These are phyloP conservation scores for Himantopus leucocephalus DNA, from an alignment of 2,113 vertebrate species.

Conservation along the genomic window DNA sequence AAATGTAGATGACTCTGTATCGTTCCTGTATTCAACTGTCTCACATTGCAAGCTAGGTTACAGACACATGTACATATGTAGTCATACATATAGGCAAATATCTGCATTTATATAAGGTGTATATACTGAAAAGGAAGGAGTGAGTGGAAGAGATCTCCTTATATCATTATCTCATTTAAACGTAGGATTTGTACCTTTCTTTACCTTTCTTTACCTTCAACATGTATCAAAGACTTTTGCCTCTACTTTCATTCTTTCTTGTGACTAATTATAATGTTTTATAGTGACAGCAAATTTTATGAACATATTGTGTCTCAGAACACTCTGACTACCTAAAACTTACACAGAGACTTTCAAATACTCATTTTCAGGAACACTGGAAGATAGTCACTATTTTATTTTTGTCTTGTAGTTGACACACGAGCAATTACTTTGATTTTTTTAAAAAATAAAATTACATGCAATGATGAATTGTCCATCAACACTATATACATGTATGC, in stretches of 20 bases:
- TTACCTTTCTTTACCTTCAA: neutral
- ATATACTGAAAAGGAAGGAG: neutral
- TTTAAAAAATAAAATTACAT: conserved; percentile 8
- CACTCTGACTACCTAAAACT: neutral
- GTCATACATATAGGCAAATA: neutral
- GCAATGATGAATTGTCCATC: neutral
- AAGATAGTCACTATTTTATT: neutral
- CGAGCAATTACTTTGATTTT: conserved; percentile 19
- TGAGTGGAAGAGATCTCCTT: neutral
- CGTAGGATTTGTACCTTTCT: neutral
- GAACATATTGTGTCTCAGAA: neutral
- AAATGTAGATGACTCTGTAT: neutral
- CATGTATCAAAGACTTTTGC: neutral
- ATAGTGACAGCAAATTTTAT: neutral
- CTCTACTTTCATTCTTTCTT: neutral
- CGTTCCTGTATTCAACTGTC: neutral
- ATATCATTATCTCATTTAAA: neutral
- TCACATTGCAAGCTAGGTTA: neutral
- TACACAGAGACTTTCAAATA: neutral
- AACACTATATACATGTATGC: neutral
- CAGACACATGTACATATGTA: neutral
- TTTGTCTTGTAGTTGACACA: conserved; percentile 38
- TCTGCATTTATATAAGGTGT: neutral
- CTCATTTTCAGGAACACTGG: neutral
- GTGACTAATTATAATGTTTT: neutral